Conservation (phyloP, 2,113 vertebrate genomes). For the Brachyhypopomus occidentalis region DNA sequence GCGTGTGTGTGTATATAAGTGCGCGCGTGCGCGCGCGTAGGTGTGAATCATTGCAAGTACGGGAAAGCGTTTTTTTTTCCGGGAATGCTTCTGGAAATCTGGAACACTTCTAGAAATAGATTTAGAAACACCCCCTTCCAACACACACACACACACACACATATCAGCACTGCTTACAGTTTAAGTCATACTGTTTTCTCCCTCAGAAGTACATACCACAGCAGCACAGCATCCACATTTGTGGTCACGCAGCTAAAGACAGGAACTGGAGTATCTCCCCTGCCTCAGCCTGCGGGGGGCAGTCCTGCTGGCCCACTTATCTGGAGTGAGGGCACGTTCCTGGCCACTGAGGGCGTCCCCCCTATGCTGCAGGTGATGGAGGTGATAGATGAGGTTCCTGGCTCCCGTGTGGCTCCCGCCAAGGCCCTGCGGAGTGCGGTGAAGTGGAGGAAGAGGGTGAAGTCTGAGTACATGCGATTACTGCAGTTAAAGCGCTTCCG, state of each 20-base stretch:
- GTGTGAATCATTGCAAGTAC: slow-evolving; percentile 1
- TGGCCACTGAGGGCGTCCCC: not conserved
- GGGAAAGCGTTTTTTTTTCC: slow-evolving; percentile 33
- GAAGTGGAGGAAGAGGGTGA: slow-evolving; percentile 95
- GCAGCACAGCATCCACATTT: not conserved
- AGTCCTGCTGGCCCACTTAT: too few species aligned
- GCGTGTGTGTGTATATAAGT: slow-evolving; percentile 8
- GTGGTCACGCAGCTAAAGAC: not conserved
- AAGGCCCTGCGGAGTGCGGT: slow-evolving; percentile 73
- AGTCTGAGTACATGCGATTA: slow-evolving; percentile 96
- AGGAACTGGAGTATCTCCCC: not conserved
- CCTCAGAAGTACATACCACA: not conserved
- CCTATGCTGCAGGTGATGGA: slow-evolving; percentile 63
- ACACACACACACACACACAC: not conserved
- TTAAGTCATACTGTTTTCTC: not conserved
- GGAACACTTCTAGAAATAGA: not conserved
- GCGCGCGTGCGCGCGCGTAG: slow-evolving; percentile 1
- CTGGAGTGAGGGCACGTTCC: not conserved
- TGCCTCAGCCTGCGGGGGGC: not conserved
- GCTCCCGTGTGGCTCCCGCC: slow-evolving; percentile 35
- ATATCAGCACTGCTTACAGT: not conserved
- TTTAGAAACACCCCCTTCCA: not conserved
- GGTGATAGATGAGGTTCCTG: slow-evolving; percentile 68
- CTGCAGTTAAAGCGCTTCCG: slow-evolving; percentile 92
- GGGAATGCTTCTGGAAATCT: slow-evolving; percentile 38